Evolutionary conservation across 2,113 vertebrate species (phyloP).

Genomic region (Ascaphus truei): DNA sequence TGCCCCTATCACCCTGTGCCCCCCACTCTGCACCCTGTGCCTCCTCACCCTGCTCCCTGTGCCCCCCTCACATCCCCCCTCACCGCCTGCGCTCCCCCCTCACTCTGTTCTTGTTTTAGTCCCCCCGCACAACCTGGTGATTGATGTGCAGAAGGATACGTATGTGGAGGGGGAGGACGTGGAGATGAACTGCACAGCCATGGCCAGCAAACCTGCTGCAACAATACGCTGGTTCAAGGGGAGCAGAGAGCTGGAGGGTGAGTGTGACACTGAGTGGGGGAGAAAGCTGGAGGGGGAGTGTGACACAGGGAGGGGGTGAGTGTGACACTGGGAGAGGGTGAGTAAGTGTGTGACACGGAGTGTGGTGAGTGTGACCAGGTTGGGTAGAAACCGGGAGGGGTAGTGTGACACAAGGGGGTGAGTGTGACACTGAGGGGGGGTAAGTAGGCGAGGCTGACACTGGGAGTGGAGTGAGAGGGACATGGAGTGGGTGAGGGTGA

Average conservation of each 20-base stretch:
- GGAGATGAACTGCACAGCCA: conserved; percentile 91
- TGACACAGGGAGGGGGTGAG: neutral
- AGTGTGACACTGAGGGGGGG: no score
- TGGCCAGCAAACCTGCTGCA: conserved; percentile 91
- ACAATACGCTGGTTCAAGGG: conserved; percentile 95
- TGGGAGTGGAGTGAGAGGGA: no score
- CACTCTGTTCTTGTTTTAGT: conserved; percentile 59
- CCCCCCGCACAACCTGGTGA: conserved; percentile 86
- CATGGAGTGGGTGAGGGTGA: no score
- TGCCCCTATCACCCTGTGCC: no score
- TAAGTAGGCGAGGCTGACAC: no score
- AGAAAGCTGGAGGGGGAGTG: neutral
- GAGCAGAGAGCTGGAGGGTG: conserved; percentile 86
- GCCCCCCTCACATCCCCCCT: no score
- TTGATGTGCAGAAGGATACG: conserved; percentile 87
- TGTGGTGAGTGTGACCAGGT: no score
- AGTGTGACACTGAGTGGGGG: neutral
- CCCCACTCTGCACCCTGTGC: no score
- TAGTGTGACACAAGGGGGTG: no score
- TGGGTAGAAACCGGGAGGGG: no score
- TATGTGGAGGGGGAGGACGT: conserved; percentile 93
- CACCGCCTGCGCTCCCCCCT: neutral
- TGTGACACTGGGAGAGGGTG: neutral
- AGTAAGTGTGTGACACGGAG: neutral
- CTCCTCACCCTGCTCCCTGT: no score